These are phyloP conservation scores for Eupithecia dodoneata DNA, from an alignment of 2,888 invertebrate genomes.

Conservation along the genomic window DNA sequence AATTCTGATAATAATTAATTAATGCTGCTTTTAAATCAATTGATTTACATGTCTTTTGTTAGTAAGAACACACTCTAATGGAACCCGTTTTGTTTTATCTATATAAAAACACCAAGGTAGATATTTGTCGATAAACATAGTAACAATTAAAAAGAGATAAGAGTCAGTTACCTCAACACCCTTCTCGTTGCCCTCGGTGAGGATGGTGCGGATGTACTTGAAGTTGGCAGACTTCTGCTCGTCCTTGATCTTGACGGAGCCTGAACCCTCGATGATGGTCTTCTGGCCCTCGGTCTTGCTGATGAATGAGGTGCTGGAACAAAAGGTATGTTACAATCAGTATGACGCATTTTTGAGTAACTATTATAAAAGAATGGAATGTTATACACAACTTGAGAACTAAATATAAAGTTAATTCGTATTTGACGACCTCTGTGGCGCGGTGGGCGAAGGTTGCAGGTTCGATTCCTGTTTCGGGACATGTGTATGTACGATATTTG, in stretches of 20 bases:
- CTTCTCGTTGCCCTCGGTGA: constrained; percentile 87
- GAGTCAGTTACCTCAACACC: constrained; percentile 77
- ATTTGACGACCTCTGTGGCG: neutral
- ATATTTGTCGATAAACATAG: neutral
- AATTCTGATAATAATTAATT: too few species aligned
- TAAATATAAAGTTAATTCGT: neutral
- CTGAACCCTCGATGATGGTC: constrained; percentile 89
- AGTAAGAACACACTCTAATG: too few species aligned
- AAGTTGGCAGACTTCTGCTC: constrained; percentile 88
- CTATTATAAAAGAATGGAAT: neutral
- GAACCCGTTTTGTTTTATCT: too few species aligned
- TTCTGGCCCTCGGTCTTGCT: constrained; percentile 89
- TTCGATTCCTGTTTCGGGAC: too few species aligned
- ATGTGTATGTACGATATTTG: too few species aligned
- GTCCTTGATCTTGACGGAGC: constrained; percentile 88
- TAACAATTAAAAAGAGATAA: neutral
- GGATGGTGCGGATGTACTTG: constrained; percentile 87
- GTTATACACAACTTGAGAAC: neutral
- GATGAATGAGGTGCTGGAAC: constrained; percentile 86
- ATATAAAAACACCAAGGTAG: neutral
- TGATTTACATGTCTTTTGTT: too few species aligned
- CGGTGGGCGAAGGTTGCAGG: too few species aligned
- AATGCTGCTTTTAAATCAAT: too few species aligned
- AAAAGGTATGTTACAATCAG: constrained; percentile 2
- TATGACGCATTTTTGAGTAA: neutral